Conservation (phyloP, 2,797 vertebrate species). For the Enteromius argenteus region DNA sequence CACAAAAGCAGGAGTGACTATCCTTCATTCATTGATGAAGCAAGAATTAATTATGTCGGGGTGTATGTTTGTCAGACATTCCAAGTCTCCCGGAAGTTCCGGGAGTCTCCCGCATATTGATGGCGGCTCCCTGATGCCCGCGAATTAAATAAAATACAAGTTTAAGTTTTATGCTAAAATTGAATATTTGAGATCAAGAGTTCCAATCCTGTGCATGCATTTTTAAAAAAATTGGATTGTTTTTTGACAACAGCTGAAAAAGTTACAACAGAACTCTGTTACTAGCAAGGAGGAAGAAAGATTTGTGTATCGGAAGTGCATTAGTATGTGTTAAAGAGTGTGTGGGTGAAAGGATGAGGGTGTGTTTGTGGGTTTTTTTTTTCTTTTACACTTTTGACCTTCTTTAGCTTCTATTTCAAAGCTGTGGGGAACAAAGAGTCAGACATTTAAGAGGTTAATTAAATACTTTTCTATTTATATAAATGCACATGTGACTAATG, state of each 20-base stretch:
- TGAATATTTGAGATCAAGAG: not conserved
- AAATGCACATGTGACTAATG: conserved; percentile 37
- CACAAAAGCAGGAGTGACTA: not conserved
- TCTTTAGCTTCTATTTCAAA: not conserved
- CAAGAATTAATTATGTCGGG: too few species aligned
- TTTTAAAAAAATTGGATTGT: not conserved
- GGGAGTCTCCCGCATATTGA: too few species aligned
- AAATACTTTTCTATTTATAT: conserved; percentile 7
- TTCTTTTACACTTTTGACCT: conserved; percentile 3
- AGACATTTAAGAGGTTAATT: not conserved
- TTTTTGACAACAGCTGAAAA: not conserved
- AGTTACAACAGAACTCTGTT: not conserved
- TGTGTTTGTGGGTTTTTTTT: not conserved
- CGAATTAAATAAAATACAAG: too few species aligned
- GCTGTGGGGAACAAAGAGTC: conserved; percentile 7
- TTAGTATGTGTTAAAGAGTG: not conserved
- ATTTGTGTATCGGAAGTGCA: not conserved
- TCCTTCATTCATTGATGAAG: too few species aligned
- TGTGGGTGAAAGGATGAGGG: not conserved
- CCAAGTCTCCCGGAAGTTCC: too few species aligned
- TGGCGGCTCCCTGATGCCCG: too few species aligned
- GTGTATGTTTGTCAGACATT: too few species aligned
- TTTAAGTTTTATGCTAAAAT: not conserved
- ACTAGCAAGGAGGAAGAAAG: not conserved
- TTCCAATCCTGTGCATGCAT: not conserved